Base-by-base conservation (phyloP, 2,113 vertebrate genomes). In the Eira barbara region DNA sequence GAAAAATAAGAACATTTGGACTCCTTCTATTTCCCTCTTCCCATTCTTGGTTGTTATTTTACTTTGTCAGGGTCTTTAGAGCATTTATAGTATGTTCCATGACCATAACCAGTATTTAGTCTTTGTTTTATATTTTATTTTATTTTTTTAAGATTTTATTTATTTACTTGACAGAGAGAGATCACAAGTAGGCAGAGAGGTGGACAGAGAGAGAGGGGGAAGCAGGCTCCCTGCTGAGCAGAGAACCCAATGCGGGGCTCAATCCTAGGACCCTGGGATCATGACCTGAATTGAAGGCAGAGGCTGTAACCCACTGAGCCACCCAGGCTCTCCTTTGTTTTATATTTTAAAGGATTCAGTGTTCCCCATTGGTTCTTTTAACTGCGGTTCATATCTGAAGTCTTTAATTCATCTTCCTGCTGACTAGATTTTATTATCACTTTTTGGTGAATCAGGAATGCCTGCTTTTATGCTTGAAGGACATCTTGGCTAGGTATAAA, bases 371-470 rank as follows among this genome's bases (percentile, higher is more conserved):
- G 45, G 57, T 89, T 92, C 31, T 84, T 67, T 45, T 27, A 63
- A 74, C 27, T 52, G 15, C 34, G 52, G 4, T 59, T 20, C 10
- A 20, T 39, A 55, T 74, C 27, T 84, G 82, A 87, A 42, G 81
- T 83, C 31, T 92, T 82, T 78, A 27, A 89, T 92, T 94, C 7
- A 80, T 94, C 47, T 89, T 6, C 25, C 3, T 49, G 17, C 71
- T 69, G 45, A 65, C 59, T 89, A 34, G 69, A 42, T 92, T 94
- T 97, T 86, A 31, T 89, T 83, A 63, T 95, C 36, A 65, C 25
- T 69, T 85, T 55, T 81, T 86, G 45, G 73, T 67, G 65, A 97
- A 59, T 85, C 81, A 80, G 65, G 27, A 81, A 59, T 61, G 42
- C 29, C 34, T 82, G 12, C n/a, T 12, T 90, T 91, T 96, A 9